These are phyloP conservation scores for Goniozus legneri DNA, from an alignment of 1,140 invertebrate genomes.

Conservation along the genomic window DNA sequence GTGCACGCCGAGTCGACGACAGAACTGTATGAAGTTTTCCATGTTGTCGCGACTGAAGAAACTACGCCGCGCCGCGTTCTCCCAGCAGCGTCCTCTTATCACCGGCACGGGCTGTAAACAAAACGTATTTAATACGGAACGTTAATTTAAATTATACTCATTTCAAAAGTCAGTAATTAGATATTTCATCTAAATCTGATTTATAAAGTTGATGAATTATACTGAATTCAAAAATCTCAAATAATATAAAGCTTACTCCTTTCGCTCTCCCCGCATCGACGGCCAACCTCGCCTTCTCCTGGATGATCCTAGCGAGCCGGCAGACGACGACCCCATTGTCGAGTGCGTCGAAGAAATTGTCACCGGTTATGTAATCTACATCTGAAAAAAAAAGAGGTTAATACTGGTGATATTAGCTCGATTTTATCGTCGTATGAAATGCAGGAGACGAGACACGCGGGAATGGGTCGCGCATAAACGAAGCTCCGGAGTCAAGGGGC, in stretches of 20 bases:
- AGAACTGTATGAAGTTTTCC: slow-evolving; percentile 91
- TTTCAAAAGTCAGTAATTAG: no score
- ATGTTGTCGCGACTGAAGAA: slow-evolving; percentile 93
- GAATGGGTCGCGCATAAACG: no score
- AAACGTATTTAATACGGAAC: no score
- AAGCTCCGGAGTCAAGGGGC: no score
- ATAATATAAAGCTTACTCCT: slow-evolving; percentile 55
- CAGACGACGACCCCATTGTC: slow-evolving; percentile 80
- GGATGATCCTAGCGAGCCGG: slow-evolving; percentile 72
- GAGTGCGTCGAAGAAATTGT: slow-evolving; percentile 74
- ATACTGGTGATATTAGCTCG: no score
- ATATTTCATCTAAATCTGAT: background rate
- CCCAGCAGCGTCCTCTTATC: slow-evolving; percentile 72
- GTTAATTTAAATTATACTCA: no score
- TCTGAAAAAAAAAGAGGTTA: slow-evolving; percentile 52
- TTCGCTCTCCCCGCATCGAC: slow-evolving; percentile 61
- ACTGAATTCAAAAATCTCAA: no score
- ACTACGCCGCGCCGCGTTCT: slow-evolving; percentile 73
- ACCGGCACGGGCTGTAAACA: slow-evolving; percentile 60
- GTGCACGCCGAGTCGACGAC: slow-evolving; percentile 79
- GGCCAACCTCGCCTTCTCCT: slow-evolving; percentile 65
- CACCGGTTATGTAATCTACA: slow-evolving; percentile 68
- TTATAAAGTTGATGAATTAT: no score
- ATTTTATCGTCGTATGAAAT: no score
- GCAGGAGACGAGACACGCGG: no score